These are phyloP conservation scores for Archips crataeganus DNA, from an alignment of 2,888 invertebrate genomes.

Conservation along the genomic window DNA sequence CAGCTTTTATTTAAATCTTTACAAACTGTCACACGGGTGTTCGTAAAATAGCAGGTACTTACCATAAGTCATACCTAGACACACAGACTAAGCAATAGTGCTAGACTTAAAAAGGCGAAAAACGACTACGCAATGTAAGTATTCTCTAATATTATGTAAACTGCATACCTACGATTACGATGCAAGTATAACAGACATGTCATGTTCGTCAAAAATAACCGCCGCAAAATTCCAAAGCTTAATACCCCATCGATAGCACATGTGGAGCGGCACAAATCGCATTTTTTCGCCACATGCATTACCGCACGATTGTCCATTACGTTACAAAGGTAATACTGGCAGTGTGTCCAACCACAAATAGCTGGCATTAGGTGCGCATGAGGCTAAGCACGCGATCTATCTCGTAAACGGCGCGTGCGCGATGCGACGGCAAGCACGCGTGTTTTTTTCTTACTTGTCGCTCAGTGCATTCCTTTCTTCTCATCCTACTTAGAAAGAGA, in stretches of 20 bases:
- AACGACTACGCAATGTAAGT: too few relatives aligned
- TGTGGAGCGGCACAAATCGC: constrained; percentile 36
- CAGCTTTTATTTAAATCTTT: too few relatives aligned
- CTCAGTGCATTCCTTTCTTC: neutral
- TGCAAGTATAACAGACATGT: neutral
- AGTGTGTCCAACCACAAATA: constrained; percentile 74
- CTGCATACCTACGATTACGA: neutral
- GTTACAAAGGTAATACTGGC: constrained; percentile 51
- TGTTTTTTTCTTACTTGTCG: neutral
- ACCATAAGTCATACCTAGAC: too few relatives aligned
- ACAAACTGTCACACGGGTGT: too few relatives aligned
- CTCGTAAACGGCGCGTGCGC: constrained; percentile 50
- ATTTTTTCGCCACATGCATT: constrained; percentile 45
- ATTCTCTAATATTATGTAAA: too few relatives aligned
- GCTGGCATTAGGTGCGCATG: constrained; percentile 65
- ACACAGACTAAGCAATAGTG: too few relatives aligned
- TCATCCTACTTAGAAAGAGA: neutral
- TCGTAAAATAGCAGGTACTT: too few relatives aligned
- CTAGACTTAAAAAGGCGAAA: too few relatives aligned
- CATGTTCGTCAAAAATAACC: neutral
- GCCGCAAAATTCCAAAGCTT: constrained; percentile 25
- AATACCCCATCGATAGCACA: constrained; percentile 35
- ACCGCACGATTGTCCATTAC: constrained; percentile 51
- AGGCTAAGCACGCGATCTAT: constrained; percentile 67
- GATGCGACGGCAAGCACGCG: constrained; percentile 31